phyloP scores from a whole-genome alignment of 2,888 invertebrate species.

The Ferrisia virgata region DNA sequence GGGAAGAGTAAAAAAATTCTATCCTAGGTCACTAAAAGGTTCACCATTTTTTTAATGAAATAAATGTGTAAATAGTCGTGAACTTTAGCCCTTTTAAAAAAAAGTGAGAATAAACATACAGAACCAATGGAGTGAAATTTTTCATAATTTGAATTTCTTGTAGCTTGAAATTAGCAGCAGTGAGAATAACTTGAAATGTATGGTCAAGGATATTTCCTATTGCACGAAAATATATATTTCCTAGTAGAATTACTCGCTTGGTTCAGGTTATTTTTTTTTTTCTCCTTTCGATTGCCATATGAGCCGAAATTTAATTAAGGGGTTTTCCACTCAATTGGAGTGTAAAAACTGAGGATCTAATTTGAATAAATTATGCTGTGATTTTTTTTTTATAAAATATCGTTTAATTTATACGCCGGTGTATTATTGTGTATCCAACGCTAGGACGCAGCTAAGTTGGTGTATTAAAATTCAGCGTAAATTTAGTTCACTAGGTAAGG shows the following conservation, averaged over 20 bases:
- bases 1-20: too few species aligned
- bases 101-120: background rate
- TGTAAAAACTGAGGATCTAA: background rate
- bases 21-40: too few species aligned
- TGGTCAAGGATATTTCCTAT: background rate
- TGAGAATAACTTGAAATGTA: background rate
- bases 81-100: background rate
- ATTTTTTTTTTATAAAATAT: too few species aligned
- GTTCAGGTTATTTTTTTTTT: background rate
- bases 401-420: too few species aligned
- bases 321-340: background rate
- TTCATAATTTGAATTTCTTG: background rate
- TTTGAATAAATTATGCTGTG: too few species aligned
- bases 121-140: background rate
- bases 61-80: background rate
- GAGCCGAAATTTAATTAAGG: background rate
- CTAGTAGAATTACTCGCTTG: background rate
- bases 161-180: background rate
- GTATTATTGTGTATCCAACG: background rate
- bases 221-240: background rate
- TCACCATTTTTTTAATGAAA: background rate
- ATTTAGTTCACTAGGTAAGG: slow-evolving; percentile 3
- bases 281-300: background rate
- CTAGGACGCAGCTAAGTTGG: background rate
- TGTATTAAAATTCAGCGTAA: background rate